Evolutionary conservation across 1,140 invertebrate genomes (phyloP), one percentile per base, ranked within the genome.

Genomic region (Temnothorax nylanderi): DNA sequence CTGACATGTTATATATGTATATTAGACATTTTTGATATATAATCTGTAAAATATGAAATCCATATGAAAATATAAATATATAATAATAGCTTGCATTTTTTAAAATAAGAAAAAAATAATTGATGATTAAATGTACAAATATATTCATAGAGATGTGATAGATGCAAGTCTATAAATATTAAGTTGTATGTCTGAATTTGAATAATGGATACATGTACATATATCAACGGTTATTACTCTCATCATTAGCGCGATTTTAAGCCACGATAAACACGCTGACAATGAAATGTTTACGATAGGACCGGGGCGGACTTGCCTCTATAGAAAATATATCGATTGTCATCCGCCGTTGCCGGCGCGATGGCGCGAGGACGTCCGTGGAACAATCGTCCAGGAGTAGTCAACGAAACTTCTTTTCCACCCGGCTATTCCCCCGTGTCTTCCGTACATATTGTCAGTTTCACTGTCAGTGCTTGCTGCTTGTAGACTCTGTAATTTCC

Each of bases 401-500:
- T 84, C 54, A 75, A 62, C 69, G 69, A 75, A 82, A 84, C 80
- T 84, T 75, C 80, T 84, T 84, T 82, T 84, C 56, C 80, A 72
- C 51, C 64, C 69, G 41, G 80, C 26, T 84, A 75, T 84, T 82
- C 71, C 80, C 80, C 51, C 41, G 56, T 84, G 69, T 84, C 69
- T 84, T 84, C 80, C 69, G 86, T 90, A 90, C 89, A 90, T 88
- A 90, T 90, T 91, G 89, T 90, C 81, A 90, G 89, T 89, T 82
- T 47, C 69, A 88, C 54, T 78, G 77, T 81, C 67, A 90, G 62
- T 82, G 44, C 67, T 80, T 60, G 85, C 82, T 81, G 71, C 84
- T 76, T 87, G 89, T 90, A 91, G 91, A 93, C 92, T 91, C 92
- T 93, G 93, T 94, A 95, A 95, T 95, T 95, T 95, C 94, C 94